phyloP scores from a whole-genome alignment of 2,888 invertebrate species.

The Synanthedon tipuliformis region DNA sequence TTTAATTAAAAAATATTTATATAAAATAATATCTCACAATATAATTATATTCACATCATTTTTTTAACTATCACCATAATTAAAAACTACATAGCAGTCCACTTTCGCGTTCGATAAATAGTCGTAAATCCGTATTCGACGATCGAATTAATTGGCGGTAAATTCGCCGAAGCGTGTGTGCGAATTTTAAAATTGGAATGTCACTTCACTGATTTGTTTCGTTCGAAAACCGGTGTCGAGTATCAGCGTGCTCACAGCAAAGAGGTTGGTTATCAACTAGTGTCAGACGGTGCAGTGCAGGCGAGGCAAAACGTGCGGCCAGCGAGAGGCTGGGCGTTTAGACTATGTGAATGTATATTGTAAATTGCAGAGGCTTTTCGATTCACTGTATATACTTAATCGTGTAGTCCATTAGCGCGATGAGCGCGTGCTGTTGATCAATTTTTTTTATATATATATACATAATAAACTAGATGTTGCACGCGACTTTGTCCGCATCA shows the following conservation, averaged over 20 bases:
- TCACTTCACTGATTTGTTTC: slow-evolving; percentile 4
- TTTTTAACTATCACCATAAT: not conserved
- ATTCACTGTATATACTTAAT: not conserved
- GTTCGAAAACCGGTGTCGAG: slow-evolving; percentile 9
- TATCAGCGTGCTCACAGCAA: slow-evolving; percentile 27
- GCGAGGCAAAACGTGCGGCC: slow-evolving; percentile 16
- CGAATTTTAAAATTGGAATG: slow-evolving; percentile 10
- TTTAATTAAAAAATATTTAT: too few species aligned
- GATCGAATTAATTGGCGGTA: not conserved
- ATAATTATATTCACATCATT: slow-evolving; percentile 3
- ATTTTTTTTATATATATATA: not conserved
- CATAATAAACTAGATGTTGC: not conserved
- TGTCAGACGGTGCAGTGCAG: slow-evolving; percentile 9
- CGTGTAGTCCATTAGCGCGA: slow-evolving; percentile 1
- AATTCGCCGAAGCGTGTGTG: slow-evolving; percentile 3
- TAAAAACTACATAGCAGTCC: not conserved
- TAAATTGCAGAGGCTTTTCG: slow-evolving; percentile 2
- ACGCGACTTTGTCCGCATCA: too few species aligned
- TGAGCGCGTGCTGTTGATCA: not conserved
- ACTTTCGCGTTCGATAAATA: not conserved
- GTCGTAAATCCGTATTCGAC: not conserved
- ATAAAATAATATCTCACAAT: slow-evolving; percentile 1
- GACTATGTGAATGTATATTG: slow-evolving; percentile 9
- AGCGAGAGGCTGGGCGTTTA: slow-evolving; percentile 39
- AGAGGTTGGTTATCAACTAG: slow-evolving; percentile 51